Base-by-base conservation (phyloP, 2,888 invertebrate species). In the Drosophila melanocephala region DNA sequence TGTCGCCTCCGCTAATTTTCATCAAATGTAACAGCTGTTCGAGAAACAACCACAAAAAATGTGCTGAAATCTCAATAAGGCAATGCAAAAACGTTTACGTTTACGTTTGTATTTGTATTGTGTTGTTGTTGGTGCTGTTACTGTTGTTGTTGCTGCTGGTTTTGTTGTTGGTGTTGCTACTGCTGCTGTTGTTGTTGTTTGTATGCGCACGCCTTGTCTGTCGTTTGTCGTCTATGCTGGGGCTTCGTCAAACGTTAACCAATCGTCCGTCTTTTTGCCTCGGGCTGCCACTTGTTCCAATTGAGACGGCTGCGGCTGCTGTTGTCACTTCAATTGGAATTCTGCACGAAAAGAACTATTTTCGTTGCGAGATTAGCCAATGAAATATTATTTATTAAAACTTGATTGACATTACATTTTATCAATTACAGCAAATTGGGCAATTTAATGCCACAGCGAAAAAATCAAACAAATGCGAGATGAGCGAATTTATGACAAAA, bases 11-110 rank as follows among this genome's bases (percentile, higher is more conserved):
- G 81, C 75, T 70, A 72, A 78, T 81, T 71, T 79, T 81, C 64
- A 79, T 52, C 64, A 58, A 76, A 51, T 77, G 76, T 87, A 87
- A 84, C 86, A 87, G 86, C 89, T 87, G 86, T 86, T 86, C 57
- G 77, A 75, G 65, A 88, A 75, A 78, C 52, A 70, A 71, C 66
- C 75, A 72, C 80, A 80, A 83, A 75, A 81, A 84, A 83, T 76
- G 69, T 85, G 85, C 81, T 83, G 72, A 84, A 86, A 82, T 83
- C 86, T 84, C 75, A 84, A 87, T 72, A 89, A 87, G 87, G 87
- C 73, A 89, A 87, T 80, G 81, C 73, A 16, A 44, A 42, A 58
- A 44, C 58, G 68, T 74, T 83, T 81, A 75, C 79, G 73, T 57
- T 69, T 69, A 73, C 79, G 73, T 57, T 69, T 69, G 61, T 70